A percentile compares a stretch with the other conserved stretches of the same genome.
phyloP scores from a whole-genome alignment of 2,888 invertebrate genomes.

The Apodemia mormo region DNA sequence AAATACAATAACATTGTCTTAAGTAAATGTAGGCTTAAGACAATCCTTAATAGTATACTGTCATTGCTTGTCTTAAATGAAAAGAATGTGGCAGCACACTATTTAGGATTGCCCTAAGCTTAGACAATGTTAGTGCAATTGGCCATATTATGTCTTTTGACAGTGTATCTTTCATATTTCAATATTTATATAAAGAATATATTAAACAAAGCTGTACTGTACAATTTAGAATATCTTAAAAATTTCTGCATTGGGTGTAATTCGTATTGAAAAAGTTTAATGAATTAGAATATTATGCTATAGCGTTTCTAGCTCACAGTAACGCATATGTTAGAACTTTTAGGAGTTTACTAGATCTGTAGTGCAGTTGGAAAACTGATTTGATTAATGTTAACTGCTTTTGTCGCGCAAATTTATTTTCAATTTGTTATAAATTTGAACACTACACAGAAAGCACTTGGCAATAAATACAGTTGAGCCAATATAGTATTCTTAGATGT shows the following conservation, averaged over 20 bases:
- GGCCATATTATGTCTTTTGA: slow-evolving; percentile 58
- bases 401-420: slow-evolving; percentile 12
- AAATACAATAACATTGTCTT: too few species aligned
- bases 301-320: slow-evolving; percentile 45
- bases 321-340: slow-evolving; percentile 46
- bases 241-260: slow-evolving; percentile 53
- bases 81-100: too few species aligned
- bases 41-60: too few species aligned
- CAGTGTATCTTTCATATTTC: slow-evolving; percentile 59
- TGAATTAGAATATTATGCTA: slow-evolving; percentile 24
- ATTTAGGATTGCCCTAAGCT: too few species aligned
- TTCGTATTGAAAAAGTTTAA: slow-evolving; percentile 56
- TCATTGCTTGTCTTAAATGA: too few species aligned
- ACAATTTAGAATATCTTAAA: slow-evolving; percentile 15
- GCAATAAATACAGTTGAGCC: background rate
- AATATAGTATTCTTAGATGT: slow-evolving; percentile 5
- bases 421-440: background rate
- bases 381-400: slow-evolving; percentile 14
- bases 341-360: slow-evolving; percentile 17
- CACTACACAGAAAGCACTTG: background rate
- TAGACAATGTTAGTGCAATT: too few species aligned
- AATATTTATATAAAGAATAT: slow-evolving; percentile 24
- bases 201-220: slow-evolving; percentile 8
- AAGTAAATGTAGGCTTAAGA: too few species aligned
- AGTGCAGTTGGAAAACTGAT: background rate